Percentiles rank a stretch among this genome's conserved stretches.
Conservation (phyloP, 2,797 vertebrate species). For the Amazona finschi region DNA sequence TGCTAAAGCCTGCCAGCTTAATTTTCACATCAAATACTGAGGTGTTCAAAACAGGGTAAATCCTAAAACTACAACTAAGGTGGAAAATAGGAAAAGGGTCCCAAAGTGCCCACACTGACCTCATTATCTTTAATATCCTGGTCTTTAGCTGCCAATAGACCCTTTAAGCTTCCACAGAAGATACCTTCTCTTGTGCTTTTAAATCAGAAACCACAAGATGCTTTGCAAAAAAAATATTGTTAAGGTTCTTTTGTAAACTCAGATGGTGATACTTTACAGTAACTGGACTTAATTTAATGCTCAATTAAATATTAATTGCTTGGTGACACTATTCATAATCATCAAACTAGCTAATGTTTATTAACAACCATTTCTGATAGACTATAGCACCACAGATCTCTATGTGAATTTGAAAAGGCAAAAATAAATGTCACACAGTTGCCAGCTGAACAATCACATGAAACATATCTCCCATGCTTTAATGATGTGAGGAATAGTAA, state of each 20-base stretch:
- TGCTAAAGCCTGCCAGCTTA: background rate
- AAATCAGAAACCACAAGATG: background rate
- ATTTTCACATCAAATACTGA: background rate
- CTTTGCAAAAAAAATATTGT: background rate
- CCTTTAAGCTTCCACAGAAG: background rate
- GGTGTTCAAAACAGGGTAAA: background rate
- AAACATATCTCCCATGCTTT: background rate
- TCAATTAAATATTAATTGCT: conserved; percentile 68
- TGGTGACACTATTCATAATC: conserved; percentile 56
- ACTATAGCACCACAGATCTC: background rate
- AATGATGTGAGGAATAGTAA: background rate
- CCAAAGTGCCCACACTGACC: background rate
- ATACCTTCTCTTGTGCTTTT: background rate
- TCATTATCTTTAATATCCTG: background rate
- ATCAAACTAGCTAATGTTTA: conserved; percentile 49
- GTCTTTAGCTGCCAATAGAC: background rate
- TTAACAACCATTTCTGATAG: conserved; percentile 47
- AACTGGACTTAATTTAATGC: conserved; percentile 67
- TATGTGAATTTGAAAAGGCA: background rate
- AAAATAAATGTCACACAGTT: background rate
- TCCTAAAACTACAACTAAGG: background rate
- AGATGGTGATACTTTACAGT: conserved; percentile 33
- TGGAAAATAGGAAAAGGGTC: background rate
- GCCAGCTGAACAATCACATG: background rate
- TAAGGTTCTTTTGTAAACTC: conserved; percentile 44